Evolutionary conservation across 1,140 invertebrate genomes (phyloP), one percentile per base, ranked within the genome.

Genomic region (Centruroides sculpturatus): DNA sequence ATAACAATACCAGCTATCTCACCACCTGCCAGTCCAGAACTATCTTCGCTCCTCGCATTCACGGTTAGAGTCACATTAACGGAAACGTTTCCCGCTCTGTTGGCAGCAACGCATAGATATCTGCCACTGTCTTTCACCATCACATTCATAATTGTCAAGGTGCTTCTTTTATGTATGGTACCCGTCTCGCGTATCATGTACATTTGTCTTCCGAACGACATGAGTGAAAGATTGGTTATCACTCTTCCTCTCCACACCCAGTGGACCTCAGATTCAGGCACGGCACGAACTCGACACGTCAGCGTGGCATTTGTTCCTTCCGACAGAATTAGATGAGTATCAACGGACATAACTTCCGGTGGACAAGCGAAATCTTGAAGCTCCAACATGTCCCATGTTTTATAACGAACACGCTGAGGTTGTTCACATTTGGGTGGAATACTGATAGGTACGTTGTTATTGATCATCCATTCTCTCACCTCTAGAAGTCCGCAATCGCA

Each of bases 61-160:
- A 93, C 85, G 69, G 87, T 83, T 10, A 93, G 76, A 7, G 89
- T 92, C 68, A 91, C 92, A 71, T 93, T 93, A 1, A 87, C 85
- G 75, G 91, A 86, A n/a, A 88, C 86, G 69, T 83, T 87, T 3
- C 93, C 94, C 9, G 88, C 91, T 58, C 85, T 81, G 73, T 97
- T 97, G 69, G 91, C 86, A 12, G 89, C 90, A 0, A 90, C 82
- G 72, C 92, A 96, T 68, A 85, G 85, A 75, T 95, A 95, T 66
- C 90, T 87, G 36, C 84, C 87, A 36, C 86, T 85, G 71, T 96
- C 91, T 6, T 85, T 82, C 70, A 91, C 86, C 70, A 87, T 86
- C 11, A 89, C 86, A 70, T 91, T 88, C 36, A 86, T 89, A 56
- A 96, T 79, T 36, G 92, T 80, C 53, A 98, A 77, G 5, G 81